Conservation (phyloP, 2,113 vertebrate species). For the Podarcis muralis region DNA sequence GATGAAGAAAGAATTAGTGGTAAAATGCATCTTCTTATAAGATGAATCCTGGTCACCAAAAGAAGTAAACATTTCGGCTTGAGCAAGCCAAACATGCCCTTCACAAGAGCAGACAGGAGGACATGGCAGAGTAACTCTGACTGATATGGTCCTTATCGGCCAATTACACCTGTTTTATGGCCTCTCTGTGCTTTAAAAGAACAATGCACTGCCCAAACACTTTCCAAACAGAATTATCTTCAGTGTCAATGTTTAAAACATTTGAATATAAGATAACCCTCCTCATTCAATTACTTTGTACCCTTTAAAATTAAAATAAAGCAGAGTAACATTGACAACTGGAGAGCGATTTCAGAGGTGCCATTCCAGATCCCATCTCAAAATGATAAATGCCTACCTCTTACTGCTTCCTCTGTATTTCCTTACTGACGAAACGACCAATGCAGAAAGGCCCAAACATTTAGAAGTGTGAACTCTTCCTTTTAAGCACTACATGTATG, state of each 20-base stretch:
- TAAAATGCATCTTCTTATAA: neutral
- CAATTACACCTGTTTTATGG: conserved; percentile 19
- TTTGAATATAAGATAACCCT: neutral
- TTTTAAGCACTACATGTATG: neutral
- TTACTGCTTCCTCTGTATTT: neutral
- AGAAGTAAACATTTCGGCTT: neutral
- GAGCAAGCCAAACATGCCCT: neutral
- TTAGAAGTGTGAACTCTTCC: neutral
- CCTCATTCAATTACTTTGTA: neutral
- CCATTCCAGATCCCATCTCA: neutral
- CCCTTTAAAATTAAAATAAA: neutral
- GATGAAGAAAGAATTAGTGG: neutral
- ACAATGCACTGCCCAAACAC: neutral
- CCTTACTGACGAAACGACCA: neutral
- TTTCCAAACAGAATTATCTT: neutral
- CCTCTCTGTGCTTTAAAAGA: neutral
- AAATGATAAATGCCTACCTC: neutral
- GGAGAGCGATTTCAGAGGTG: neutral
- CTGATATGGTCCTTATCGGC: neutral
- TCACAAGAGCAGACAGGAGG: neutral
- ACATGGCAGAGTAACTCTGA: neutral
- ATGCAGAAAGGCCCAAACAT: neutral
- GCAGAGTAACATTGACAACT: neutral
- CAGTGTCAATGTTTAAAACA: conserved; percentile 1
- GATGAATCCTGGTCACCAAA: neutral